phyloP scores from a whole-genome alignment of 92 coral and sea anemone genomes.

The Epizoanthus fatuus region DNA sequence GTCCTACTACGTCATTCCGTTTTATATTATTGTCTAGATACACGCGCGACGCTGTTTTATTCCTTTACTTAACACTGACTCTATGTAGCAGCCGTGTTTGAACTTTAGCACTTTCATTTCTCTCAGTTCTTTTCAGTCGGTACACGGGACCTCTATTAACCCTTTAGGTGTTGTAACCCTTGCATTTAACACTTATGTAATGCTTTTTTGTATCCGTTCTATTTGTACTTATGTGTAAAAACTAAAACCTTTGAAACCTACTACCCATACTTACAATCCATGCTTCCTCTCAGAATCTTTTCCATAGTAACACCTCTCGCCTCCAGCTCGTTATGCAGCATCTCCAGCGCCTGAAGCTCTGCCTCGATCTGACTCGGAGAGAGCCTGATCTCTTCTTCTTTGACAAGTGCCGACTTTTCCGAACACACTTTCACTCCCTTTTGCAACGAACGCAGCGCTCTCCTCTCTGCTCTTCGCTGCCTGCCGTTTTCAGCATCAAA shows the following conservation, averaged over 20 bases:
- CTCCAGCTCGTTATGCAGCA: slow-evolving; percentile 71
- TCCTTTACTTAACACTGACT: no score
- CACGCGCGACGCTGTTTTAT: no score
- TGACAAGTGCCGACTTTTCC: slow-evolving; percentile 64
- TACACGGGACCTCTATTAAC: no score
- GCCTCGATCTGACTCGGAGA: slow-evolving; percentile 77
- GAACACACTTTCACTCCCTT: slow-evolving; percentile 55
- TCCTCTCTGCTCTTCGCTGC: slow-evolving; percentile 81
- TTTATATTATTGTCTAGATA: no score
- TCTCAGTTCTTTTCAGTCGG: no score
- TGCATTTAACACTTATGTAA: no score
- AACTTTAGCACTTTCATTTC: no score
- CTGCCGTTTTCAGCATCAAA: slow-evolving; percentile 78
- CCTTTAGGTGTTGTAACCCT: no score
- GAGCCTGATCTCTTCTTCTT: slow-evolving; percentile 82
- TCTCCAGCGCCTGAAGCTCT: slow-evolving; percentile 78
- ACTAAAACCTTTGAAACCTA: not conserved
- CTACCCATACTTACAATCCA: slow-evolving; percentile 75
- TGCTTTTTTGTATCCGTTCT: no score
- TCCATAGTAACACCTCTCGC: slow-evolving; percentile 88
- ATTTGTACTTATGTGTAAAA: no score
- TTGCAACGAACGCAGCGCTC: slow-evolving; percentile 70
- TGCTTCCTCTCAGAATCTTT: slow-evolving; percentile 69
- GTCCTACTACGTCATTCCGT: no score
- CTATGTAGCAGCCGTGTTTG: no score